Evolutionary conservation across 1,140 invertebrate species (phyloP).

Genomic region (Gryon sp.): DNA sequence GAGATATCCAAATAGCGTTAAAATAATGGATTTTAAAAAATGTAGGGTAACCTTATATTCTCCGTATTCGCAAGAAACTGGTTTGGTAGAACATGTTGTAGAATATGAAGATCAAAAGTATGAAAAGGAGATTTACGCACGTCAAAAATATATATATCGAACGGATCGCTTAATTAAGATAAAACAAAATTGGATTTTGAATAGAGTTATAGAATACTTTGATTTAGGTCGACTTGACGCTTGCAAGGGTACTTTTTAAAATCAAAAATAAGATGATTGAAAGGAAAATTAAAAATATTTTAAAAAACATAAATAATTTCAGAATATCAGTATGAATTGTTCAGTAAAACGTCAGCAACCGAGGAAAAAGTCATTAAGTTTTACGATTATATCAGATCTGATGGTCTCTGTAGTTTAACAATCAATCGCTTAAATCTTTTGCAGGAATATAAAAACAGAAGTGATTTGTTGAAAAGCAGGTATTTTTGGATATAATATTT

Average conservation of each 20-base stretch:
- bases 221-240: slow-evolving; percentile 84
- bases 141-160: slow-evolving; percentile 87
- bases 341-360: slow-evolving; percentile 67
- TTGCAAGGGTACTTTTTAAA: slow-evolving; percentile 81
- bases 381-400: slow-evolving; percentile 83
- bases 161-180: slow-evolving; percentile 83
- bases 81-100: slow-evolving; percentile 84
- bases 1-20: slow-evolving; percentile 86
- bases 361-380: slow-evolving; percentile 84
- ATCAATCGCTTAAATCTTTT: slow-evolving; percentile 82
- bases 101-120: slow-evolving; percentile 86
- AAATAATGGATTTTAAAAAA: slow-evolving; percentile 87
- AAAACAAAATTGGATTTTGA: slow-evolving; percentile 81
- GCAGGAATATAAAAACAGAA: slow-evolving; percentile 83
- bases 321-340: slow-evolving; percentile 83
- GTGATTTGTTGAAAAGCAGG: slow-evolving; percentile 82
- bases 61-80: slow-evolving; percentile 86
- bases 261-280: not conserved
- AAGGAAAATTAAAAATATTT: not conserved
- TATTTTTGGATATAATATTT: too few relatives aligned
- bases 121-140: slow-evolving; percentile 80
- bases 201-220: slow-evolving; percentile 84
- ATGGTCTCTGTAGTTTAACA: slow-evolving; percentile 83
- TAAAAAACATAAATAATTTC: slow-evolving; percentile 15
- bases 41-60: slow-evolving; percentile 87